These are phyloP conservation scores for Diorhabda elongata DNA, from an alignment of 1,140 invertebrate genomes.

Conservation along the genomic window DNA sequence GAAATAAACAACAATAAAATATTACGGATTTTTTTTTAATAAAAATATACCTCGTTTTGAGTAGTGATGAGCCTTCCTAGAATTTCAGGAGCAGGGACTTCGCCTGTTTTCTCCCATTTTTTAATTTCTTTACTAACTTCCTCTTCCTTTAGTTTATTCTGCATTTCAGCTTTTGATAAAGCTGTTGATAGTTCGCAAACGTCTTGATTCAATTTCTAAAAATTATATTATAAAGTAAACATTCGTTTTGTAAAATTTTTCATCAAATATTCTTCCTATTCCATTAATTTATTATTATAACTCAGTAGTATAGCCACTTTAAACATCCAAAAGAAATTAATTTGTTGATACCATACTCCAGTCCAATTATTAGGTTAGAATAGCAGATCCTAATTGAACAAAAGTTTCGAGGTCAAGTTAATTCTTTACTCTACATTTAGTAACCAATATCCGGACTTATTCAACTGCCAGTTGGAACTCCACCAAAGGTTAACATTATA, in stretches of 20 bases:
- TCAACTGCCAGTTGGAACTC: too few species aligned
- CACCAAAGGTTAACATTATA: too few species aligned
- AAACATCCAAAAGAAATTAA: background rate
- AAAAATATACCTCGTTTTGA: slow-evolving; percentile 40
- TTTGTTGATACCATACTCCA: background rate
- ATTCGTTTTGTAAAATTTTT: too few species aligned
- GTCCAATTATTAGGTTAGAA: too few species aligned
- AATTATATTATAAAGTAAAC: background rate
- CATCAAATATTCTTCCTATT: too few species aligned
- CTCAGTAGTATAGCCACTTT: background rate
- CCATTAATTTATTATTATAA: background rate
- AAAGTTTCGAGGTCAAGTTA: too few species aligned
- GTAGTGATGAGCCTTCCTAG: slow-evolving; percentile 40
- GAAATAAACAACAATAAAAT: slow-evolving; percentile 13
- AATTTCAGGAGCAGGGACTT: slow-evolving; percentile 41
- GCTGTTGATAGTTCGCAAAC: slow-evolving; percentile 53
- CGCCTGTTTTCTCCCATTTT: slow-evolving; percentile 42
- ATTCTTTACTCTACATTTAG: too few species aligned
- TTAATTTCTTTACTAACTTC: slow-evolving; percentile 38
- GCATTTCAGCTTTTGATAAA: slow-evolving; percentile 47
- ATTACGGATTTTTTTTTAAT: slow-evolving; percentile 5
- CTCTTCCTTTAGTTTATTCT: slow-evolving; percentile 41
- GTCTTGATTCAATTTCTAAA: slow-evolving; percentile 52
- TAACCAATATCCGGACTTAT: too few species aligned
- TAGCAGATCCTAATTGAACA: too few species aligned